Conservation (phyloP, 1,140 invertebrate species). For the Brachystomella parvula region DNA sequence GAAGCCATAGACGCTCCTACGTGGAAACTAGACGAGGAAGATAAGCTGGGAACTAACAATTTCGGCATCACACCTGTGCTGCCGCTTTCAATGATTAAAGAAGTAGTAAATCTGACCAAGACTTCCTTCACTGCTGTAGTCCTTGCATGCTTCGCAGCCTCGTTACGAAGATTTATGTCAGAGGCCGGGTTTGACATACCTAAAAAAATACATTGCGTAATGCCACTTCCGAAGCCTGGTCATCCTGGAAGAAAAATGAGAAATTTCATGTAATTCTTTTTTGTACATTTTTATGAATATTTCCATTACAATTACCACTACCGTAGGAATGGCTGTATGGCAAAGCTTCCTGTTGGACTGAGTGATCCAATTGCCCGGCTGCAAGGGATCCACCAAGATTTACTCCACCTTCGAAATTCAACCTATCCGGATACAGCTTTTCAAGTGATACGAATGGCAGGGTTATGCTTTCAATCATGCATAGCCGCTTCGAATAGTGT, state of each 20-base stretch:
- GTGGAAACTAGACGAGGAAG: neutral
- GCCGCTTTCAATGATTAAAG: neutral
- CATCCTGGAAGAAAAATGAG: constrained; percentile 12
- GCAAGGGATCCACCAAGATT: neutral
- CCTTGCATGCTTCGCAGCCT: neutral
- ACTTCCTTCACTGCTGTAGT: neutral
- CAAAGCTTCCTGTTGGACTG: neutral
- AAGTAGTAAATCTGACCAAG: neutral
- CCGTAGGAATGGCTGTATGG: neutral
- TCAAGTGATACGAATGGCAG: neutral
- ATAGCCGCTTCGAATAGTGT: neutral
- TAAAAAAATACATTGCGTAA: constrained; percentile 5
- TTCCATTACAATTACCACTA: neutral
- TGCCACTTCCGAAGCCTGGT: neutral
- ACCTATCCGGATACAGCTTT: neutral
- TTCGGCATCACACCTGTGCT: neutral
- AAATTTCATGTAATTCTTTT: constrained; percentile 6
- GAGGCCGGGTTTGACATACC: neutral
- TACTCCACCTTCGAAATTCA: neutral
- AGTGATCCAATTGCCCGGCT: neutral
- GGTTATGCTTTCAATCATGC: neutral
- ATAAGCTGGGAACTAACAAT: neutral
- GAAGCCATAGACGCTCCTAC: neutral
- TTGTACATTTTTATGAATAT: neutral
- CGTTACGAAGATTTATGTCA: neutral